Evolutionary conservation across 2,113 vertebrate genomes (phyloP), one percentile per base, ranked within the genome.

Genomic region (Laticauda laticaudata): DNA sequence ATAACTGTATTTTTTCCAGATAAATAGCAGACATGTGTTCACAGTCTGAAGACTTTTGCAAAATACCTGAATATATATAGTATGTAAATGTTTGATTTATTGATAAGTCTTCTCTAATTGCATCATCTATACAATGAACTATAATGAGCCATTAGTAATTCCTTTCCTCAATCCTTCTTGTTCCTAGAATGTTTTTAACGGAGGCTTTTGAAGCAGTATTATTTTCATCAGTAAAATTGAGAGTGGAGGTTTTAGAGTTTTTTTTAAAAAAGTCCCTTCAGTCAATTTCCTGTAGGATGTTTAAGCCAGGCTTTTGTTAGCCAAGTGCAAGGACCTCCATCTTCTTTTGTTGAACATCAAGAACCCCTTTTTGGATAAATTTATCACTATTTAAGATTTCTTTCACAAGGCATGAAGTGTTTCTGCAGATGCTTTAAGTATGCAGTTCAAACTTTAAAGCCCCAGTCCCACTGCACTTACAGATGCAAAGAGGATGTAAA

Each of bases 261-360:
- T 97, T 96, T 96, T 1, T 94, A 96, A 96, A 95, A 96, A 95
- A 96, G 97, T 96, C 96, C 96, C 93, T 95, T 94, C 93, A 94
- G 95, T 96, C 96, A 97, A 97, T 97, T 97, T 96, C 95, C 95
- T 95, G 93, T 96, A 95, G 95, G 94, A 97, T 88, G 1, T 90
- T 91, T 18, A 75, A 20, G n/a, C 93, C 95, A 95, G 96, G 92
- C 94, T 97, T 96, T 93, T 93, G 93, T 91, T 87, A 90, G 91
- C 0, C 4, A 91, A 92, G 91, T 95, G 92, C 88, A 15, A 87
- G 56, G 81, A 54, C 43, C 3, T 86, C 51, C 48, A 23, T 45
- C 54, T 54, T 55, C 5, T 88, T 92, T 89, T 89, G 53, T 81
- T 89, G 61, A 89, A 81, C 24, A 12, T 18, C 23, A 89, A n/a